Base-by-base conservation (phyloP, 2,113 vertebrate genomes). In the Zootoca vivipara region DNA sequence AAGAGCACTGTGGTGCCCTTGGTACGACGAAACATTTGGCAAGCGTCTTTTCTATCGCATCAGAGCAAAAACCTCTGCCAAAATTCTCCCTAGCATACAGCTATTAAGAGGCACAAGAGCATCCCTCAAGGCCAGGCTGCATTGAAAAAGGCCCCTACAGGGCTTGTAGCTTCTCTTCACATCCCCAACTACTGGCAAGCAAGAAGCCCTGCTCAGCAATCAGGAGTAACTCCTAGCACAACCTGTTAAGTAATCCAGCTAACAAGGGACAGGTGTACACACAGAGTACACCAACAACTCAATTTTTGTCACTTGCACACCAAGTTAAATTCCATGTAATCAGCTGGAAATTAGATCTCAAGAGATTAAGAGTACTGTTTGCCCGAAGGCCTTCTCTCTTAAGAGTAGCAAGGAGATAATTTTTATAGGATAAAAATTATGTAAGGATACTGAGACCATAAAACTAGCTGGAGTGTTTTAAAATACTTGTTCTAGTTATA, bases 331-430 rank as follows among this genome's bases (percentile, higher is more conserved):
- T 83, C 74, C 82, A 72, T 24, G 84, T 1, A 83, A 77, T 83
- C 89, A 8, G 62, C 70, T 91, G 86, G 62, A 91, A 84, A 85
- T 85, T 20, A 74, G 58, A 30, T 82, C 83, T 22, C 85, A 88
- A 52, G 69, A 74, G n/a, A 33, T 40, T 40, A 65, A n/a, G 24
- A 35, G 52, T 64, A 77, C 3, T 58, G 82, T 46, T 64, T 74
- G 75, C 10, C 74, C 28, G 69, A 82, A 18, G 64, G 86, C 46
- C 62, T 87, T 75, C 1, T 56, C 78, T 52, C 10, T 52, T 74
- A 78, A 90, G 87, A 88, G 79, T 84, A 90, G 56, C 85, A 85
- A 92, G 38, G 58, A 86, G 67, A 67, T 26, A 58, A 58, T 30
- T 15, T 4, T 3, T 78, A 79, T 46, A 89, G n/a, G 42, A 26